phyloP scores from a whole-genome alignment of 2,888 invertebrate species.

The Schizaphis graminum region DNA sequence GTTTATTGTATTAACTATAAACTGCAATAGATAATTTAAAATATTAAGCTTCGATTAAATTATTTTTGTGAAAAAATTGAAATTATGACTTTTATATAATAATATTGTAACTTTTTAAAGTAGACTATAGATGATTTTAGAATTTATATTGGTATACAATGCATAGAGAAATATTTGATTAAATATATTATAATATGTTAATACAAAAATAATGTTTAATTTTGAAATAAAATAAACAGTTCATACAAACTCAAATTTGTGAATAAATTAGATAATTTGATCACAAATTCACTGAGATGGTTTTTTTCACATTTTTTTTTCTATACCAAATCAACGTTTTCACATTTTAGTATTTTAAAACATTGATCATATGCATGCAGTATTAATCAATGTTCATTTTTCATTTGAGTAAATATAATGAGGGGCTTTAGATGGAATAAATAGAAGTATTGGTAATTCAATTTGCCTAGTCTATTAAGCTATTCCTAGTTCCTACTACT shows the following conservation, averaged over 20 bases:
- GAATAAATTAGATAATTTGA: neutral
- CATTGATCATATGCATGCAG: too few relatives aligned
- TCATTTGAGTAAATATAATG: too few relatives aligned
- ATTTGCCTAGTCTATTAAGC: too few relatives aligned
- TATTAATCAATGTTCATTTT: too few relatives aligned
- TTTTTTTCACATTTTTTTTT: too few relatives aligned
- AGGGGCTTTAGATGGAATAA: too few relatives aligned
- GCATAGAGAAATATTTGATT: neutral
- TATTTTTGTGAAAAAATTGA: neutral
- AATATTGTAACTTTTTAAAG: neutral
- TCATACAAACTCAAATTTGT: too few relatives aligned
- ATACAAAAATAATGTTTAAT: neutral
- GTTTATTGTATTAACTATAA: neutral
- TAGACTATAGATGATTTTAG: neutral
- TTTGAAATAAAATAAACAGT: slow-evolving; percentile 12
- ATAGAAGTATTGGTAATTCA: too few relatives aligned
- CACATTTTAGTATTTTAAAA: too few relatives aligned
- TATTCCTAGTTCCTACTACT: too few relatives aligned
- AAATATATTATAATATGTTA: neutral
- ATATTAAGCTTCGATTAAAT: neutral
- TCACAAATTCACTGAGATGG: neutral
- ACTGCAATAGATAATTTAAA: neutral
- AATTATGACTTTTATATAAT: neutral
- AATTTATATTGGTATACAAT: neutral
- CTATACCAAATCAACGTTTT: too few relatives aligned